These are phyloP conservation scores for Drosophila eohydei DNA, from an alignment of 2,888 invertebrate species.

Conservation along the genomic window DNA sequence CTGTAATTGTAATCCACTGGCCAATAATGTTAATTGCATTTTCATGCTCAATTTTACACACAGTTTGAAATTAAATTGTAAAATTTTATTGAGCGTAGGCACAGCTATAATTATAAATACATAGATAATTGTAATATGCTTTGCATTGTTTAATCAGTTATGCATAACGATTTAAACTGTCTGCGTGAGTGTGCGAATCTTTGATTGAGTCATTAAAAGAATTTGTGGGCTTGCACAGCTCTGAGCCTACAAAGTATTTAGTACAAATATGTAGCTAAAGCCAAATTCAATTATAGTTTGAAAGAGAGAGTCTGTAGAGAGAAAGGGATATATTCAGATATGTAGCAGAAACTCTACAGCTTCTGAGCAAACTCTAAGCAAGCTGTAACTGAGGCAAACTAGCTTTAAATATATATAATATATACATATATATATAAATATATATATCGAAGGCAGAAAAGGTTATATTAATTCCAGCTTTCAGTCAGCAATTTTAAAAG, in stretches of 20 bases:
- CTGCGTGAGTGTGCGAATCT: conserved; percentile 3
- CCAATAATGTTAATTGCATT: conserved; percentile 67
- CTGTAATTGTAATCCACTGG: conserved; percentile 54
- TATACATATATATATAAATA: neutral
- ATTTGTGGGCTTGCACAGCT: conserved; percentile 17
- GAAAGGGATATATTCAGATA: conserved; percentile 14
- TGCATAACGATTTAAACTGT: conserved; percentile 9
- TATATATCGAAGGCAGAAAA: neutral
- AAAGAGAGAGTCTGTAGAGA: conserved; percentile 1
- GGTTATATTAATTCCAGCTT: neutral
- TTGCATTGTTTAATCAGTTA: conserved; percentile 42
- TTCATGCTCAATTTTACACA: conserved; percentile 61
- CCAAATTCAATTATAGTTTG: conserved; percentile 28
- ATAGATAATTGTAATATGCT: conserved; percentile 38
- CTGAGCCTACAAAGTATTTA: conserved; percentile 23
- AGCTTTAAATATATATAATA: conserved; percentile 21
- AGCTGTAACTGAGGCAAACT: no score
- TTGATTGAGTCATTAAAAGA: conserved; percentile 48
- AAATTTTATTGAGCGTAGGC: conserved; percentile 44
- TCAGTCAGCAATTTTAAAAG: neutral
- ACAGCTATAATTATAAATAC: conserved; percentile 37
- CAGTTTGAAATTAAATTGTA: conserved; percentile 53
- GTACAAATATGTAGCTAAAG: conserved; percentile 23
- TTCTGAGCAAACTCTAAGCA: conserved; percentile 21
- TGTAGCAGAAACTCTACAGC: conserved; percentile 28